Evolutionary conservation across 2,797 vertebrate genomes (phyloP).

Genomic region (Danio aesculapii): DNA sequence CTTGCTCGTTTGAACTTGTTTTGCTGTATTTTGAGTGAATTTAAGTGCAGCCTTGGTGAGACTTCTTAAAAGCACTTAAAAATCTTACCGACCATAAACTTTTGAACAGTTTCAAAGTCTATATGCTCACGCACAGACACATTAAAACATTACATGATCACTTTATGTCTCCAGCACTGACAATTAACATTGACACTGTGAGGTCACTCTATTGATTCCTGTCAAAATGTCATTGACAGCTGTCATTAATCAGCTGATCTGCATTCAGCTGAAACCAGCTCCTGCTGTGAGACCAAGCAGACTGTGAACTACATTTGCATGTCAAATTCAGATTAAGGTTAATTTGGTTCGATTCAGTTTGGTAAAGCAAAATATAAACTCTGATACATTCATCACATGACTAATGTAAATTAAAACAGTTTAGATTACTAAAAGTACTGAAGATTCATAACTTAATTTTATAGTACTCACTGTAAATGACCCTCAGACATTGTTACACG

Average conservation of each 20-base stretch:
- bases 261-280: not conserved
- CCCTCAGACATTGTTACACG: not conserved
- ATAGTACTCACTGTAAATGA: not conserved
- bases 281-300: not conserved
- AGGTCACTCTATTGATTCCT: constrained; percentile 47
- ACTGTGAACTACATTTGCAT: not conserved
- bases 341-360: constrained; percentile 1
- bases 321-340: not conserved
- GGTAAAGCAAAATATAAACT: constrained; percentile 3
- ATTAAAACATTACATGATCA: not conserved
- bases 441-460: not conserved
- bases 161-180: constrained; percentile 7
- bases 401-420: no score
- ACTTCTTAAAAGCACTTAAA: no score
- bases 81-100: no score
- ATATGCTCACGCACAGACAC: not conserved
- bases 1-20: no score
- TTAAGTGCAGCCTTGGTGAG: no score
- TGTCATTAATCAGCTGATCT: constrained; percentile 12
- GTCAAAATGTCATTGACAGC: constrained; percentile 27
- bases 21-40: no score
- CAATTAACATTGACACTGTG: constrained; percentile 9
- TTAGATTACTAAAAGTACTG: not conserved
- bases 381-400: no score
- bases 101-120: no score